Base-by-base conservation (phyloP, 2,888 invertebrate species). In the Subacronicta megacephala region DNA sequence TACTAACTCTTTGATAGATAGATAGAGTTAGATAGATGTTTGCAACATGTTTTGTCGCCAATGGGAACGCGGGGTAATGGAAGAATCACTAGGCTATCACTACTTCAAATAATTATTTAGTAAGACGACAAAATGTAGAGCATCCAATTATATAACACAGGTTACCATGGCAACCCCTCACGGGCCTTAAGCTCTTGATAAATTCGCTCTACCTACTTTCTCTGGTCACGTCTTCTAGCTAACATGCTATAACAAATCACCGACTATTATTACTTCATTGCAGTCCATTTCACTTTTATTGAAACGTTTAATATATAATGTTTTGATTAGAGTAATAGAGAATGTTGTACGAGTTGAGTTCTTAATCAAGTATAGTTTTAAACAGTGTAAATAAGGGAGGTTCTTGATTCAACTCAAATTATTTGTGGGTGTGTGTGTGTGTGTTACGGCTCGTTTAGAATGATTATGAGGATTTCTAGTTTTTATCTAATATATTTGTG, bases 191-290 rank as follows among this genome's bases (percentile, higher is more conserved):
- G n/a, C 61, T 72, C 75, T 82, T 85, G 82, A 87, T 86, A 81
- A 82, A 83, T 85, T 81, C 73, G 78, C 82, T 76, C 77, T 76
- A 58, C 74, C 75, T 20, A 90, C 92, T 90, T 92, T 92, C 90
- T 75, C 85, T 72, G 77, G 82, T 90, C 89, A 90, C 80, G 83
- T 81, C 67, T 59, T 57, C 59, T 40, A 51, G 69, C 61, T 70
- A 78, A 68, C 65, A 63, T 74, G 45, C 47, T 53, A 51, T 69
- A 72, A 68, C 73, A 80, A 78, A 80, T 82, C 75, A 77, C 65
- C 35, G 38, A 20, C 59, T 57, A 68, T 77, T 77, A 75, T n/a
- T n/a, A n/a, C n/a, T n/a, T n/a, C n/a, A n/a, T 62, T 63, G 56
- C 36, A 16, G 23, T 29, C 57, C 45, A 75, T 67, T 67, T 62